Evolutionary conservation across 1,140 invertebrate genomes (phyloP).

Genomic region (Drosophila watanabei): DNA sequence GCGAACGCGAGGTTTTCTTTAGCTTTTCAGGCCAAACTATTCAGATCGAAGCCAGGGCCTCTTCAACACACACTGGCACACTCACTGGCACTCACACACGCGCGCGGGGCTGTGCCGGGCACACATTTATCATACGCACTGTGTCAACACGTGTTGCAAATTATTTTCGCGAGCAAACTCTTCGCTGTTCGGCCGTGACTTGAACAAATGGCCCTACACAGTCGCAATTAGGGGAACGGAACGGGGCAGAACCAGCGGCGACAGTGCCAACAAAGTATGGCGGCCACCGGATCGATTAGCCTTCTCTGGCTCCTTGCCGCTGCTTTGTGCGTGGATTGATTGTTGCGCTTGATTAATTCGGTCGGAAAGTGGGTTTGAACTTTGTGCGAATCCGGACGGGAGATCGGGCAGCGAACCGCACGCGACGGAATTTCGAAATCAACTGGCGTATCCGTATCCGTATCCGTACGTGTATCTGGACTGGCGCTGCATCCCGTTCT

Average conservation of each 20-base stretch:
- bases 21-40: constrained; percentile 13
- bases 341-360: constrained; percentile 18
- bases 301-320: constrained; percentile 1
- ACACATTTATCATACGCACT: constrained; percentile 71
- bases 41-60: constrained; percentile 30
- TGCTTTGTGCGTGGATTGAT: constrained; percentile 35
- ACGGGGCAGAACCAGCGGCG: constrained; percentile 19
- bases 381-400: constrained; percentile 42
- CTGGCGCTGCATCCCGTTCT: constrained; percentile 11
- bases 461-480: constrained; percentile 5
- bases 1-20: constrained; percentile 5
- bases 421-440: constrained; percentile 61
- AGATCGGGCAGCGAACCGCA: constrained; percentile 58
- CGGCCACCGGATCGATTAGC: constrained; percentile 33
- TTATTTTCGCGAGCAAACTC: constrained; percentile 44
- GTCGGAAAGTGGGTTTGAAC: constrained; percentile 21
- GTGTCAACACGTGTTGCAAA: constrained; percentile 78
- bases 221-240: constrained; percentile 23
- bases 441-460: constrained; percentile 51
- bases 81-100: constrained; percentile 10
- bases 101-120: constrained; percentile 1
- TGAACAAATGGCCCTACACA: constrained; percentile 60
- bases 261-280: constrained; percentile 38
- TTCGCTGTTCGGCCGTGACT: constrained; percentile 57
- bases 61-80: constrained; percentile 24